Evolutionary conservation across 1,140 invertebrate species (phyloP).

Genomic region (Calliphora vicina): DNA sequence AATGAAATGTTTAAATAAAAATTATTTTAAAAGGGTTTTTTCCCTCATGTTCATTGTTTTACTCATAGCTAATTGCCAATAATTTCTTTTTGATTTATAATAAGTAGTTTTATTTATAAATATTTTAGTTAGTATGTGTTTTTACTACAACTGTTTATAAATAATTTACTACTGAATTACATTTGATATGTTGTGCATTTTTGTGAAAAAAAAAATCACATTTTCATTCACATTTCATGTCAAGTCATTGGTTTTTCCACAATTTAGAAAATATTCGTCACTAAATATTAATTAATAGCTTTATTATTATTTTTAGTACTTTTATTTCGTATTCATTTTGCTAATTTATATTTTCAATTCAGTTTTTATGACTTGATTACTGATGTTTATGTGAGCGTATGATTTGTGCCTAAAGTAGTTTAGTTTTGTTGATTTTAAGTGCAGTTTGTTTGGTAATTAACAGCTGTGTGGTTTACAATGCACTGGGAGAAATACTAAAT

Average conservation of each 20-base stretch:
- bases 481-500: not conserved
- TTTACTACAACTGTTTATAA: not conserved
- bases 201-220: not conserved
- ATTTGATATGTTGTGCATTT: not conserved
- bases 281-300: no score
- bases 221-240: not conserved
- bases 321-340: not conserved
- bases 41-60: not conserved
- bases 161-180: not conserved
- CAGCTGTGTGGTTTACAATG: not conserved
- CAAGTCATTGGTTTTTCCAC: slow-evolving; percentile 12
- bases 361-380: not conserved
- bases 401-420: not conserved
- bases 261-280: not conserved
- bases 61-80: not conserved
- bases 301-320: no score
- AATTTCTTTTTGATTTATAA: not conserved
- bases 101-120: not conserved
- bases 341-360: not conserved
- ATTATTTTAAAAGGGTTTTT: not conserved
- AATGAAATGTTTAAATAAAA: no score
- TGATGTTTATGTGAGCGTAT: not conserved
- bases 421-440: not conserved
- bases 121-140: not conserved
- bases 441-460: not conserved